These are phyloP conservation scores for Enteromius treurensis DNA, from an alignment of 2,797 vertebrate genomes.

Conservation along the genomic window DNA sequence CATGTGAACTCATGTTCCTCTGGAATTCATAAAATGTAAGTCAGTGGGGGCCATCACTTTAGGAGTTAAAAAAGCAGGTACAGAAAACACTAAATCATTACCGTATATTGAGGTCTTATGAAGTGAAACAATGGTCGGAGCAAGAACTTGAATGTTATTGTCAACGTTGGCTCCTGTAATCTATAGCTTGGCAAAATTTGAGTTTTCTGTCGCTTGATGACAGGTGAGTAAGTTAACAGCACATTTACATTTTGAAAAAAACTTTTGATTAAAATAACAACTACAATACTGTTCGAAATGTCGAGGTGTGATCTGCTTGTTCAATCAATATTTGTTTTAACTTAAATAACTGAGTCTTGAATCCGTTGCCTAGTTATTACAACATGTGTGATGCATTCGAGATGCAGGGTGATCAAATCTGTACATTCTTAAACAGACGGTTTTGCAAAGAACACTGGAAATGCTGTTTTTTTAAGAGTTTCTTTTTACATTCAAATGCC, in stretches of 20 bases:
- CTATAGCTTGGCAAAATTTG: background rate
- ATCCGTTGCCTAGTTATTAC: background rate
- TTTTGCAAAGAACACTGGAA: conserved; percentile 8
- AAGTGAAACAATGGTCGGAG: background rate
- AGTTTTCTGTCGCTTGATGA: background rate
- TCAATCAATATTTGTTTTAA: background rate
- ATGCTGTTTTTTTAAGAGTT: background rate
- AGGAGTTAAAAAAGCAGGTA: background rate
- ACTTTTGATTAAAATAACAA: background rate
- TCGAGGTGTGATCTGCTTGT: background rate
- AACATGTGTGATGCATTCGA: background rate
- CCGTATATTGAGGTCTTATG: background rate
- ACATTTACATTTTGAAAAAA: background rate
- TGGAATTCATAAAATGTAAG: background rate
- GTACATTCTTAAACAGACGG: background rate
- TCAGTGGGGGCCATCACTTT: background rate
- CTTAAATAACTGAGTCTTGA: background rate
- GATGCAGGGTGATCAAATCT: background rate
- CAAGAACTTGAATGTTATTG: background rate
- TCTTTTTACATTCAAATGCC: conserved; percentile 33
- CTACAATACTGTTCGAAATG: background rate
- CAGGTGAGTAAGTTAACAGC: background rate
- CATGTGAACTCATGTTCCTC: background rate
- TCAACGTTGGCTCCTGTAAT: background rate
- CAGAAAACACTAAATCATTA: background rate